Conservation (phyloP, 2,888 invertebrate genomes). For the Thereva unica region DNA sequence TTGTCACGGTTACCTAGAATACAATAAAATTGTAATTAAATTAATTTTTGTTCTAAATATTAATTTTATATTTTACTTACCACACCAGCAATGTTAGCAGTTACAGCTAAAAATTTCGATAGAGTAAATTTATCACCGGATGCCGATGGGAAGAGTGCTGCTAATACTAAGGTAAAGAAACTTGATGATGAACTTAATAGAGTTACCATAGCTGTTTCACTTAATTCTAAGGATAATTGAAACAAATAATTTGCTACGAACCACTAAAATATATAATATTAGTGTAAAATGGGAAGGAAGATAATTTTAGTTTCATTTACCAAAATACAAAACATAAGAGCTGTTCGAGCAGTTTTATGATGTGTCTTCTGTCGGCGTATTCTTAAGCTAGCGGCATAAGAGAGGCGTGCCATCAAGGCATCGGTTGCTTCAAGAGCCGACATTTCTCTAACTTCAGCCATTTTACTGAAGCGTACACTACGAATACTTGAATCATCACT, state of each 20-base stretch:
- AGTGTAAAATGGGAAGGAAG: not conserved
- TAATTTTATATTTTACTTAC: constrained; percentile 61
- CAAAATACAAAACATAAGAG: constrained; percentile 82
- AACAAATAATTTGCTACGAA: constrained; percentile 92
- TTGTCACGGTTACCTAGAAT: constrained; percentile 73
- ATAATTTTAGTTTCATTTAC: constrained; percentile 61
- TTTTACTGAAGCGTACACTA: constrained; percentile 88
- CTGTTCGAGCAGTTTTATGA: constrained; percentile 77
- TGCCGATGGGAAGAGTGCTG: constrained; percentile 83
- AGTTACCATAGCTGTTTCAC: constrained; percentile 84
- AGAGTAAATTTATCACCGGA: constrained; percentile 81
- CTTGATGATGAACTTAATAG: constrained; percentile 87
- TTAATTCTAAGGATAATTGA: constrained; percentile 83
- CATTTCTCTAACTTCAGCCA: constrained; percentile 86
- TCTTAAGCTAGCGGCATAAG: constrained; percentile 89
- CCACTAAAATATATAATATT: constrained; percentile 71
- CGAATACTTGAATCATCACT: constrained; percentile 84
- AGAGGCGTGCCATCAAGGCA: constrained; percentile 87
- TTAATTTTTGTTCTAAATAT: not conserved
- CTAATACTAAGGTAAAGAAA: constrained; percentile 84
- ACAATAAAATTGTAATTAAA: constrained; percentile 22
- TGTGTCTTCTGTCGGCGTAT: constrained; percentile 68
- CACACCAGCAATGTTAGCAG: constrained; percentile 76
- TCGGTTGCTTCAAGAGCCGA: constrained; percentile 90
- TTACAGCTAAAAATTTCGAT: constrained; percentile 81